Conservation (phyloP, 2,888 invertebrate species). For the Synanthedon tipuliformis region DNA sequence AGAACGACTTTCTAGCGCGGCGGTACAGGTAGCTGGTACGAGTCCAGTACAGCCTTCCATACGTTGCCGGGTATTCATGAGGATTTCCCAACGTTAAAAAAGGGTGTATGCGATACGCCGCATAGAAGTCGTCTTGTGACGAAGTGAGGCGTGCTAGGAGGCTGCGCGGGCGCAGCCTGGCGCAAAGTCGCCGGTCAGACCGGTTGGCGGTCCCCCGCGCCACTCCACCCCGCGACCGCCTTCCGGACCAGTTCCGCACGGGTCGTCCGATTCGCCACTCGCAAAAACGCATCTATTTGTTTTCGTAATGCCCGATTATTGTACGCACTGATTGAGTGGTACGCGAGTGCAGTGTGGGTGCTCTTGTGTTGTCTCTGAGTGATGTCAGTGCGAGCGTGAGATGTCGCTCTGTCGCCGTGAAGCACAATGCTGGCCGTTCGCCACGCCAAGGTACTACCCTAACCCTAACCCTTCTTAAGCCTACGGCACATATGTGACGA, state of each 20-base stretch:
- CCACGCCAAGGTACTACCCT: constrained; percentile 46
- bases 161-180: neutral
- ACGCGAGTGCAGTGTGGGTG: neutral
- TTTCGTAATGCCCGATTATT: constrained; percentile 7
- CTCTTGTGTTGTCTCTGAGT: constrained; percentile 10
- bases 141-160: no score
- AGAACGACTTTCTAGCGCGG: no score
- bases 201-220: constrained; percentile 7
- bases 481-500: neutral
- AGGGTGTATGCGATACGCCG: no score
- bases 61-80: no score
- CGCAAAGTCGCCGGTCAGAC: constrained; percentile 3
- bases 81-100: no score
- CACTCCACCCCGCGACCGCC: constrained; percentile 2
- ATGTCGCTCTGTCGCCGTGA: constrained; percentile 20
- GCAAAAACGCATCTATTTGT: constrained; percentile 7
- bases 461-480: no score
- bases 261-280: constrained; percentile 3
- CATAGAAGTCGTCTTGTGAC: no score
- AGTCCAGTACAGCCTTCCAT: no score
- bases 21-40: no score
- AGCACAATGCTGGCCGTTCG: constrained; percentile 43
- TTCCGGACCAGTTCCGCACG: constrained; percentile 2
- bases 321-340: neutral
- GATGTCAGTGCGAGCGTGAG: constrained; percentile 16